These are phyloP conservation scores for Tinamus guttatus DNA, from an alignment of 2,113 vertebrate genomes.

Conservation along the genomic window DNA sequence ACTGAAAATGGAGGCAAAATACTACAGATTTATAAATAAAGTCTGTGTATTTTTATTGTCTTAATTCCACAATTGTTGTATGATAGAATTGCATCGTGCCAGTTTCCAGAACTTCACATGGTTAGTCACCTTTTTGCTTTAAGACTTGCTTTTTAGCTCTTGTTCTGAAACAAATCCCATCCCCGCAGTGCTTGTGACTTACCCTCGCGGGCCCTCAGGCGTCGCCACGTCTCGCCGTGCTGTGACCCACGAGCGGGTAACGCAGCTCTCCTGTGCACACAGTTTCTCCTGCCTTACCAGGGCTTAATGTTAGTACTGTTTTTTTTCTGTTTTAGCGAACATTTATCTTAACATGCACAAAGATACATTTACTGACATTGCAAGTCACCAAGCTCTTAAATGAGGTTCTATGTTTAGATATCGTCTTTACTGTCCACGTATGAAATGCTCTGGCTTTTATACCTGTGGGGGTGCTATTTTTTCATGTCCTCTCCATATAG, in stretches of 20 bases:
- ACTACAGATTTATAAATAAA: background rate
- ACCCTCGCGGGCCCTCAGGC: background rate
- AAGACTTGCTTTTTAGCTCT: background rate
- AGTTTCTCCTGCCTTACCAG: accelerated
- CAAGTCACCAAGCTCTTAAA: accelerated
- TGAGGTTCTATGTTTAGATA: background rate
- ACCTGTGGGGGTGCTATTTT: background rate
- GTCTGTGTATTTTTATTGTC: accelerated
- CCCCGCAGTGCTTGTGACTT: background rate
- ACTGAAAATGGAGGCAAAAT: background rate
- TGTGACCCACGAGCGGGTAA: background rate
- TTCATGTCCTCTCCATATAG: accelerated
- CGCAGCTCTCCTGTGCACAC: background rate
- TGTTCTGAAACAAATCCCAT: background rate
- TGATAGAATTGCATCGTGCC: accelerated
- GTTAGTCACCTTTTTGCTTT: background rate
- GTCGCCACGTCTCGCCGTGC: background rate
- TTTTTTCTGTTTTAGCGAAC: background rate
- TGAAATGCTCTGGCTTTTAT: background rate
- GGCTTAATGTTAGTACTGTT: accelerated
- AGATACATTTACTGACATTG: background rate
- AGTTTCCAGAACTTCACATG: background rate
- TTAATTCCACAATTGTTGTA: background rate
- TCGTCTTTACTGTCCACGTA: background rate
- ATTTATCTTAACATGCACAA: background rate